A percentile compares a stretch with the other conserved stretches of the same genome.
Evolutionary conservation across 1,140 invertebrate genomes (phyloP).

Genomic region (Pseudomyrmex flavicornis): DNA sequence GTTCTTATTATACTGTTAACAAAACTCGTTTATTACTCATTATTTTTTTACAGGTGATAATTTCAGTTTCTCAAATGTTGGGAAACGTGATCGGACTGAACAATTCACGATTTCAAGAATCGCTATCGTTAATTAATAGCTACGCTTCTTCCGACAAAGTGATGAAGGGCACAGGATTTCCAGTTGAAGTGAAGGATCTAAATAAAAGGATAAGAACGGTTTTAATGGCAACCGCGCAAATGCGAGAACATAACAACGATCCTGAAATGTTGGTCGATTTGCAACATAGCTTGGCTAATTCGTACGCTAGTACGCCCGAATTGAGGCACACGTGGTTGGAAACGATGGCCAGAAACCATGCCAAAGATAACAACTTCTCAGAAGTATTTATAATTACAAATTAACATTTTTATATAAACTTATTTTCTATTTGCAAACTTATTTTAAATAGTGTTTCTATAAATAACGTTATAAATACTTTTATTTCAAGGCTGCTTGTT

Average conservation of each 20-base stretch:
- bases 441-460: background rate
- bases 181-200: slow-evolving; percentile 95
- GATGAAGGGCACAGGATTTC: slow-evolving; percentile 96
- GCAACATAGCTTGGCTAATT: slow-evolving; percentile 96
- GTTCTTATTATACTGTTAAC: too few relatives aligned
- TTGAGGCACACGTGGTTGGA: slow-evolving; percentile 97
- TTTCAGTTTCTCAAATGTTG: slow-evolving; percentile 96
- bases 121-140: slow-evolving; percentile 95
- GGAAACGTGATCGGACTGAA: slow-evolving; percentile 94
- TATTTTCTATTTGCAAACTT: background rate
- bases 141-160: slow-evolving; percentile 96
- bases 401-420: background rate
- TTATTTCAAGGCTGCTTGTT: slow-evolving; percentile 90
- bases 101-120: slow-evolving; percentile 96
- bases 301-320: slow-evolving; percentile 97
- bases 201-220: slow-evolving; percentile 96
- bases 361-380: slow-evolving; percentile 91
- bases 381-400: slow-evolving; percentile 83
- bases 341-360: slow-evolving; percentile 95
- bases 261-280: slow-evolving; percentile 96
- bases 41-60: slow-evolving; percentile 88
- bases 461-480: background rate
- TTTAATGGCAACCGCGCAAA: slow-evolving; percentile 96
- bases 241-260: slow-evolving; percentile 95
- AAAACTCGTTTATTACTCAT: background rate